A percentile compares a stretch with the other conserved stretches of the same genome.
Evolutionary conservation across 2,113 vertebrate genomes (phyloP).

Genomic region (Reinhardtius hippoglossoides): DNA sequence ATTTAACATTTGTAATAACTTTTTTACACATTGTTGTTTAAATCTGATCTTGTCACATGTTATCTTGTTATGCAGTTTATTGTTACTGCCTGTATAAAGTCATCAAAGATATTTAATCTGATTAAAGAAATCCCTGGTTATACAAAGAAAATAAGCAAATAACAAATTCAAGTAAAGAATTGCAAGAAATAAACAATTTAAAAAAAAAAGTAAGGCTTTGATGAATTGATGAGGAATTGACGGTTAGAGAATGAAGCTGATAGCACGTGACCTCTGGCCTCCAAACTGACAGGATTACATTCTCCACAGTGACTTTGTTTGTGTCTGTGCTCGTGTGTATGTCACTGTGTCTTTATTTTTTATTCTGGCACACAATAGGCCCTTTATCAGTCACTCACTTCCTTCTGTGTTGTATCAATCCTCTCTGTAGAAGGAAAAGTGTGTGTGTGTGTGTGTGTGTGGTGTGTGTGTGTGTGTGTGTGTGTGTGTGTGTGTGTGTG

Average conservation of each 20-base stretch:
- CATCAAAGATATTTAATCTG: not conserved
- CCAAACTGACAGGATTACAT: not conserved
- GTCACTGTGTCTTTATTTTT: conserved; percentile 29
- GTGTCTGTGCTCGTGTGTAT: conserved; percentile 27
- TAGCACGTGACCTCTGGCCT: conserved; percentile 1
- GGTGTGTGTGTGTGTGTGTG: conserved; percentile 9
- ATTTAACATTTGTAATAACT: not conserved
- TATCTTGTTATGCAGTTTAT: not conserved
- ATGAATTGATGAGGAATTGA: no score
- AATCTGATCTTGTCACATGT: not conserved
- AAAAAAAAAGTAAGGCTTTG: no score
- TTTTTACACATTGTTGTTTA: not conserved
- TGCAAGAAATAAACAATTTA: no score
- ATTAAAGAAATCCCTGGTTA: not conserved
- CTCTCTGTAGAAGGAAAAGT: conserved; percentile 19
- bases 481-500: conserved; percentile 8
- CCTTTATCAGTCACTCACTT: conserved; percentile 60
- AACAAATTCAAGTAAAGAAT: not conserved
- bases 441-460: conserved; percentile 14
- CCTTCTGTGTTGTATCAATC: conserved; percentile 45
- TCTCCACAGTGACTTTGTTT: not conserved
- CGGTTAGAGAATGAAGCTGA: not conserved
- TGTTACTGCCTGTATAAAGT: not conserved
- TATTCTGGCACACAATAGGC: conserved; percentile 49
- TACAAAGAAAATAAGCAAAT: no score